Percentiles rank a stretch among this genome's conserved stretches.
These are phyloP conservation scores for Mamestra configurata DNA, from an alignment of 1,140 invertebrate genomes.

Conservation along the genomic window DNA sequence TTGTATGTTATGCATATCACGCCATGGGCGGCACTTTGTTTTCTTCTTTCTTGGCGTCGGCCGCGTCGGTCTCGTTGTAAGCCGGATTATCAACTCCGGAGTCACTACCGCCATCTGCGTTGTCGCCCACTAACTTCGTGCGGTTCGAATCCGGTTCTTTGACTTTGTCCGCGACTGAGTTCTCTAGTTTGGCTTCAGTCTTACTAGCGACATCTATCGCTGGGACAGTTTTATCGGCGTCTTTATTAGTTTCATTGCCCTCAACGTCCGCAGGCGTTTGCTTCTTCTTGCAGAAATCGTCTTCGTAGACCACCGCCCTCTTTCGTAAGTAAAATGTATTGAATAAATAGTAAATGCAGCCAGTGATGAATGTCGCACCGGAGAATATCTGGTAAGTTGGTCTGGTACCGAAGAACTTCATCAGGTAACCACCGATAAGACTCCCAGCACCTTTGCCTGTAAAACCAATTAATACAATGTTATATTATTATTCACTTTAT, in stretches of 20 bases:
- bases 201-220: slow-evolving; percentile 75
- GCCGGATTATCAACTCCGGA: slow-evolving; percentile 87
- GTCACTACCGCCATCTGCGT: slow-evolving; percentile 80
- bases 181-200: slow-evolving; percentile 61
- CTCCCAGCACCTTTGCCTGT: slow-evolving; percentile 93
- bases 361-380: slow-evolving; percentile 89
- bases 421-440: slow-evolving; percentile 93
- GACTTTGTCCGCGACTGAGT: slow-evolving; percentile 41
- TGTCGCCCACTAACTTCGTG: slow-evolving; percentile 66
- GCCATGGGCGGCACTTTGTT: slow-evolving; percentile 31
- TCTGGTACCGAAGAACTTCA: slow-evolving; percentile 92
- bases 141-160: slow-evolving; percentile 57
- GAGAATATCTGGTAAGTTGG: slow-evolving; percentile 93
- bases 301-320: slow-evolving; percentile 82
- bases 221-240: slow-evolving; percentile 71
- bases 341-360: slow-evolving; percentile 91
- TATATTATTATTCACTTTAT: neutral
- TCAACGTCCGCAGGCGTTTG: slow-evolving; percentile 71
- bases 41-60: slow-evolving; percentile 59
- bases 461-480: slow-evolving; percentile 38
- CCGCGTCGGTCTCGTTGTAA: slow-evolving; percentile 79
- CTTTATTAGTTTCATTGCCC: slow-evolving; percentile 70
- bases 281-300: slow-evolving; percentile 88
- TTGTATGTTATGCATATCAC: slow-evolving; percentile 29
- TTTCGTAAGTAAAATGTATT: slow-evolving; percentile 91